phyloP scores from a whole-genome alignment of 2,888 invertebrate species.

The Pocota personata region DNA sequence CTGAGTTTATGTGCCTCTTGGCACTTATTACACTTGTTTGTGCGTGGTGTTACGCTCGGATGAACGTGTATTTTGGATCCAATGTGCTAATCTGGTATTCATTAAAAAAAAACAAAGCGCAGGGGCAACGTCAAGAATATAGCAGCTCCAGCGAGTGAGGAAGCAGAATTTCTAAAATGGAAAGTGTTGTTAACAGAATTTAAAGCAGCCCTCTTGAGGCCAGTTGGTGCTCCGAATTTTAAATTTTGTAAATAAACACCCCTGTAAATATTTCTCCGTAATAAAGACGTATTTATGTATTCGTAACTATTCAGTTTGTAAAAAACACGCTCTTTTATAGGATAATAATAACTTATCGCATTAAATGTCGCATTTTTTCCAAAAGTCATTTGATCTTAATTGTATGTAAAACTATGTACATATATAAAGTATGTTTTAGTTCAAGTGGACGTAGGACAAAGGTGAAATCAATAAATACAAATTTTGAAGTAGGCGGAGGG shows the following conservation, averaged over 20 bases:
- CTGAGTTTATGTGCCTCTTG: constrained; percentile 20
- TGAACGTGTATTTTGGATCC: constrained; percentile 1
- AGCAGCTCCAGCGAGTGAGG: background rate
- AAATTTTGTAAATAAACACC: background rate
- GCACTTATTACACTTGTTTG: constrained; percentile 28
- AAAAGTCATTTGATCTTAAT: too few species aligned
- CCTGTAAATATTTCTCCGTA: background rate
- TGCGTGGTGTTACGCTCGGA: constrained; percentile 2
- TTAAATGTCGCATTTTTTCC: too few species aligned
- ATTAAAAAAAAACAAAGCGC: constrained; percentile 21
- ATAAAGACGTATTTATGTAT: too few species aligned
- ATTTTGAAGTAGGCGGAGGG: too few species aligned
- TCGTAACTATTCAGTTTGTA: too few species aligned
- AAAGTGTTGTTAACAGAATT: background rate
- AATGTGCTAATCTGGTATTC: constrained; percentile 47
- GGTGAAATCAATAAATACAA: too few species aligned
- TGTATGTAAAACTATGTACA: too few species aligned
- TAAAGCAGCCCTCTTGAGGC: background rate
- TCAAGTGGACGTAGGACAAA: too few species aligned
- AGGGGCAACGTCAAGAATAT: background rate
- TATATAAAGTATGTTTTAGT: too few species aligned
- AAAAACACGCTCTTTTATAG: too few species aligned
- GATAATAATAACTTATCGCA: too few species aligned
- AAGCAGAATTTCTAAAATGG: background rate
- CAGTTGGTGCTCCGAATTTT: background rate